These are phyloP conservation scores for Heliothis peltigera DNA, from an alignment of 2,888 invertebrate genomes.

Conservation along the genomic window DNA sequence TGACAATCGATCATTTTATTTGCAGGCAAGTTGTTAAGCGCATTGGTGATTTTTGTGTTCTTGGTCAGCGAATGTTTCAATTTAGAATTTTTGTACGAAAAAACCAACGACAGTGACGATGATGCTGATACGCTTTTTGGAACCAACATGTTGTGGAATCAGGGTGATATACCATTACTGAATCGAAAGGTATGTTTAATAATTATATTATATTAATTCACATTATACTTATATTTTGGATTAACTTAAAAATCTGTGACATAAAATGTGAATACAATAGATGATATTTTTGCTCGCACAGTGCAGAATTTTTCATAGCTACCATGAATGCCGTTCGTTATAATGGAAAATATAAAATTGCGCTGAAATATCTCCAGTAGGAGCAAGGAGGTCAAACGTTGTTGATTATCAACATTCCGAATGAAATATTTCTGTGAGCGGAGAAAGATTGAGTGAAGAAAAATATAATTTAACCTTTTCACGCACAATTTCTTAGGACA, in stretches of 20 bases:
- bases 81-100: neutral
- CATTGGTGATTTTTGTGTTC: constrained; percentile 12
- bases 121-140: constrained; percentile 35
- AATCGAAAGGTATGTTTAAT: constrained; percentile 79
- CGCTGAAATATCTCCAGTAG: neutral
- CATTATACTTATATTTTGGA: no score
- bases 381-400: neutral
- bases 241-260: neutral
- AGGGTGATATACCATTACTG: constrained; percentile 77
- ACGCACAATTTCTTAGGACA: neutral
- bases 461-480: neutral
- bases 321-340: neutral
- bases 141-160: constrained; percentile 64
- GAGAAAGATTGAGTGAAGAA: neutral
- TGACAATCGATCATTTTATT: constrained; percentile 39
- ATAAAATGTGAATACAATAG: constrained; percentile 8
- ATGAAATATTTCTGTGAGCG: neutral
- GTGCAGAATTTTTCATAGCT: neutral
- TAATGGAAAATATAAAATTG: constrained; percentile 2
- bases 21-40: constrained; percentile 35
- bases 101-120: neutral
- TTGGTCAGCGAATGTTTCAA: constrained; percentile 9
- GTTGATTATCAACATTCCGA: neutral
- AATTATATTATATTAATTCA: no score
- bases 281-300: constrained; percentile 2